phyloP scores from a whole-genome alignment of 2,888 invertebrate genomes.

The Coelopa pilipes region DNA sequence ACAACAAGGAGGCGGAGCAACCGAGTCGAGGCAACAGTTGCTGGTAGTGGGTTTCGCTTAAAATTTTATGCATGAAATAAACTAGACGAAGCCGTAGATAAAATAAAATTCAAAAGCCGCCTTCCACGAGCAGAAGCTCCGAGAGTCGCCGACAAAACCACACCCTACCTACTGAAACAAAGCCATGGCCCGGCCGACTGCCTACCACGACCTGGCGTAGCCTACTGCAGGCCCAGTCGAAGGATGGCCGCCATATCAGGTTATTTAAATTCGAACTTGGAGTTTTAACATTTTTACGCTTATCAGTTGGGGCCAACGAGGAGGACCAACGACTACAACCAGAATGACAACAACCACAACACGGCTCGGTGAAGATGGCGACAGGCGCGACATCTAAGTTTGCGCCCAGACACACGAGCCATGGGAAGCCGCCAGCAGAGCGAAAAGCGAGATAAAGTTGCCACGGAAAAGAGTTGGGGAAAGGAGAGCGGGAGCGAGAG shows the following conservation, averaged over 20 bases:
- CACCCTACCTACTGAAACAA: neutral
- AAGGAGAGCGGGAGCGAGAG: no score
- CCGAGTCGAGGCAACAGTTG: slow-evolving; percentile 15
- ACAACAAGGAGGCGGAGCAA: neutral
- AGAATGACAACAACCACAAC: no score
- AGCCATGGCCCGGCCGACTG: no score
- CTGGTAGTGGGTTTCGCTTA: slow-evolving; percentile 15
- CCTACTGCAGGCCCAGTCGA: neutral
- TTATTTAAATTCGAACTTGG: slow-evolving; percentile 30
- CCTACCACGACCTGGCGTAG: neutral
- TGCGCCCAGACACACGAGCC: no score
- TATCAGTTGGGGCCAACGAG: neutral
- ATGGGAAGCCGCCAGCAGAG: neutral
- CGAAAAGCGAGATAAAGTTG: neutral
- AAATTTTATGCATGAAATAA: slow-evolving; percentile 36
- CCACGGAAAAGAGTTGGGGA: no score
- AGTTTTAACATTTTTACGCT: slow-evolving; percentile 22
- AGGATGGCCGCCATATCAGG: slow-evolving; percentile 17
- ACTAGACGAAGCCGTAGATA: slow-evolving; percentile 23
- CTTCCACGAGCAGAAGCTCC: neutral
- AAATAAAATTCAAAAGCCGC: slow-evolving; percentile 22
- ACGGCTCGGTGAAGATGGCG: no score
- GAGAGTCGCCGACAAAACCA: neutral
- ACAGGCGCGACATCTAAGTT: no score
- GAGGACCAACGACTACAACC: no score